A percentile compares a stretch with the other conserved stretches of the same genome.
phyloP scores from a whole-genome alignment of 2,113 vertebrate species.

The Polypterus senegalus region DNA sequence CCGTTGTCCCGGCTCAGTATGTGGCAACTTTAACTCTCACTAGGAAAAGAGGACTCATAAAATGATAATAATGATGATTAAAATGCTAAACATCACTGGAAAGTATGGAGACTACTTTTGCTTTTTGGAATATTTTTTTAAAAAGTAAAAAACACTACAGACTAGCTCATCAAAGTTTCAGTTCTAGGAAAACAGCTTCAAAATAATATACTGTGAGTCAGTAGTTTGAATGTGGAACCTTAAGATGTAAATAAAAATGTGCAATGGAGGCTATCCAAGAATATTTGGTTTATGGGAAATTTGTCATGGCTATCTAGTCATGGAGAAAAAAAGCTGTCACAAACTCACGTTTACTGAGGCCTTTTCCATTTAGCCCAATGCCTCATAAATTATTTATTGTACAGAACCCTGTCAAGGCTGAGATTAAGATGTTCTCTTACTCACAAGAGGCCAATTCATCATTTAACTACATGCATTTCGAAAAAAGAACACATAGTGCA shows the following conservation, averaged over 20 bases:
- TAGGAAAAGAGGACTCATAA: no score
- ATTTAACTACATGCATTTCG: slow-evolving; percentile 37
- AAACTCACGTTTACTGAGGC: slow-evolving; percentile 35
- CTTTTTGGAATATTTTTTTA: no score
- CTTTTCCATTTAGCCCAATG: slow-evolving; percentile 38
- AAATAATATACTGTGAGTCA: no score
- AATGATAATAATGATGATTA: no score
- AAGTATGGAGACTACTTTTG: no score
- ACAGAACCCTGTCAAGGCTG: slow-evolving; percentile 38
- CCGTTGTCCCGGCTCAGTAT: no score
- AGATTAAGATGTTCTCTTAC: slow-evolving; percentile 55
- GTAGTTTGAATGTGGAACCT: slow-evolving; percentile 10
- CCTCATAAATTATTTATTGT: slow-evolving; percentile 42
- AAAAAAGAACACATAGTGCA: slow-evolving; percentile 25
- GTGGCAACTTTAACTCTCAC: no score
- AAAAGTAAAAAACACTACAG: no score
- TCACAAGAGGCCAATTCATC: slow-evolving; percentile 50
- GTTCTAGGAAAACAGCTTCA: no score
- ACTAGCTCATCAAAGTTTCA: no score
- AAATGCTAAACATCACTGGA: no score
- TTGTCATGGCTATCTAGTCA: slow-evolving; percentile 19
- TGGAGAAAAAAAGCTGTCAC: slow-evolving; percentile 34
- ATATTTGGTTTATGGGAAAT: slow-evolving; percentile 16
- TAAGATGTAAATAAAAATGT: slow-evolving; percentile 25
- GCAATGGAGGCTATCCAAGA: slow-evolving; percentile 16